Conservation (phyloP, 2,797 vertebrate species). For the Lophius americanus region DNA sequence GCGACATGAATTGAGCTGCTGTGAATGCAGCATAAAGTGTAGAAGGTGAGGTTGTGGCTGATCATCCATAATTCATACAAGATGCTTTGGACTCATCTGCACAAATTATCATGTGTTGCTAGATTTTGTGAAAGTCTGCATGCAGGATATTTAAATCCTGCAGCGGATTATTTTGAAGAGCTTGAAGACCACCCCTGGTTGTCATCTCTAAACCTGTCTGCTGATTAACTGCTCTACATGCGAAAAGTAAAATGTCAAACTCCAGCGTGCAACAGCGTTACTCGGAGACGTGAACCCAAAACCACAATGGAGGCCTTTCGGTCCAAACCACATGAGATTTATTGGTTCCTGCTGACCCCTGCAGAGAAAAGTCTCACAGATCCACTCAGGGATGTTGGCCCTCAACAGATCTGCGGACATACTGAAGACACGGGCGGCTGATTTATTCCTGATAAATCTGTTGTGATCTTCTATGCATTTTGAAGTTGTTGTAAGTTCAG, state of each 20-base stretch:
- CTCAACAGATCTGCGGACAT: conserved; percentile 22
- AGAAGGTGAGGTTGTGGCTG: background rate
- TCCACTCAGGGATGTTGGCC: conserved; percentile 57
- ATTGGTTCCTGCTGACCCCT: conserved; percentile 34
- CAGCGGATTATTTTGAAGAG: background rate
- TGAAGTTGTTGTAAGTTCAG: background rate
- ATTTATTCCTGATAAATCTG: conserved; percentile 54
- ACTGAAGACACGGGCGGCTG: conserved; percentile 40
- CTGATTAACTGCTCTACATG: conserved; percentile 49
- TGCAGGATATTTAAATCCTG: conserved; percentile 16
- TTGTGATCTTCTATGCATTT: conserved; percentile 26
- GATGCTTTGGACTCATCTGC: conserved; percentile 2
- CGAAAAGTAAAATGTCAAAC: conserved; percentile 8
- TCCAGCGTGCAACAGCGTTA: conserved; percentile 8
- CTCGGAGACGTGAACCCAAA: background rate
- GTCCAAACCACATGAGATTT: conserved; percentile 42
- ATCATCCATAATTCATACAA: background rate
- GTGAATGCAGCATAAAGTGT: too few species aligned
- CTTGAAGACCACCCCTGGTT: conserved; percentile 16
- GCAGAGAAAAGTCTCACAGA: conserved; percentile 25
- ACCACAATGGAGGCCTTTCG: conserved; percentile 7
- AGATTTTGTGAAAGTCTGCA: conserved; percentile 42
- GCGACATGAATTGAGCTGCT: too few species aligned
- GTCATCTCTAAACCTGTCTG: conserved; percentile 32
- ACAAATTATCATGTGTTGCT: conserved; percentile 11